phyloP scores from a whole-genome alignment of 2,888 invertebrate genomes.

The Arrhopalites spinosus region DNA sequence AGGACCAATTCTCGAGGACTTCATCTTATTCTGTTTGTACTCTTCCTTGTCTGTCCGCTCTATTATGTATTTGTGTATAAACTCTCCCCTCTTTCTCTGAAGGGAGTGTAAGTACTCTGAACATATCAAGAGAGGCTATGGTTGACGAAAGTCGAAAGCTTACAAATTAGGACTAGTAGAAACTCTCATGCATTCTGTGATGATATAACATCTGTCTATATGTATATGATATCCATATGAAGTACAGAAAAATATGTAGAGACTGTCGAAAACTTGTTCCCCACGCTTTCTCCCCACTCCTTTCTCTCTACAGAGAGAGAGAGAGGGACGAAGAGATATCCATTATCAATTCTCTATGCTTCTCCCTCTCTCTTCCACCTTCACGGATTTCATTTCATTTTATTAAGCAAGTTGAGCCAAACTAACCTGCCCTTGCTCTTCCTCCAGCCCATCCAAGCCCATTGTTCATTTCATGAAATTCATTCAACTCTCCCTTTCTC shows the following conservation, averaged over 20 bases:
- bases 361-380: background rate
- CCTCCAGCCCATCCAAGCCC: background rate
- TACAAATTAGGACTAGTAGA: background rate
- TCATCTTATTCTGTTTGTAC: background rate
- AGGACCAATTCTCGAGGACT: background rate
- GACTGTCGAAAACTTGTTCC: background rate
- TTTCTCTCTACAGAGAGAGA: background rate
- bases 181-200: background rate
- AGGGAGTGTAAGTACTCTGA: too few relatives aligned
- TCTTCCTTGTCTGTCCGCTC: background rate
- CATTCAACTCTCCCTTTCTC: background rate
- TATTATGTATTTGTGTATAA: too few relatives aligned
- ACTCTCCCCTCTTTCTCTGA: too few relatives aligned
- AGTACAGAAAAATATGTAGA: background rate
- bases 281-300: background rate
- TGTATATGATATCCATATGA: background rate
- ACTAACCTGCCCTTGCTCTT: background rate
- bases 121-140: background rate
- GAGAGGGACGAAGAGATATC: background rate
- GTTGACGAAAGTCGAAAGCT: slow-evolving; percentile 2
- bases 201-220: background rate
- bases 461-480: slow-evolving; percentile 7
- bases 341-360: slow-evolving; percentile 8
- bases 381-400: slow-evolving; percentile 18
- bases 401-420: slow-evolving; percentile 10